Conservation (phyloP, 2,113 vertebrate genomes). For the Uria aalge region DNA sequence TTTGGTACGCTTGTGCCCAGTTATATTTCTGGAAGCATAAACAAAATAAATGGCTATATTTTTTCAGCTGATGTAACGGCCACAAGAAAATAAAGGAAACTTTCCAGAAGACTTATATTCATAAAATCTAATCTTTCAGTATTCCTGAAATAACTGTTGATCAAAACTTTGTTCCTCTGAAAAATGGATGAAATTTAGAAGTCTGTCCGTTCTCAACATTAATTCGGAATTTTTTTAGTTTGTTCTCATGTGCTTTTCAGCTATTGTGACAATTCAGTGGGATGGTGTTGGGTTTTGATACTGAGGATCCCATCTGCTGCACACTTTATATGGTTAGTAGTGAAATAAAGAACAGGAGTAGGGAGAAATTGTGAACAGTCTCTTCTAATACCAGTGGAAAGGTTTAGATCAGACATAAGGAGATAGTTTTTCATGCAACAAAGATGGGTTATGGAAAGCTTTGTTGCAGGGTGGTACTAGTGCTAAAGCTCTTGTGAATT, state of each 20-base stretch:
- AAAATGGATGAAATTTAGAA: not conserved
- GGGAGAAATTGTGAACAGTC: not conserved
- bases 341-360: not conserved
- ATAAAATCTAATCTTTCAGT: not conserved
- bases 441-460: not conserved
- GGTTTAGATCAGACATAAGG: not conserved
- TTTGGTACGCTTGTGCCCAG: not conserved
- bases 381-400: not conserved
- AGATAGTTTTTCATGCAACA: not conserved
- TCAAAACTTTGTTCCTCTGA: not conserved
- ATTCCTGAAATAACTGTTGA: not conserved
- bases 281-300: not conserved
- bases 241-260: not conserved
- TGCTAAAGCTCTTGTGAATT: not conserved
- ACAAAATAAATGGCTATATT: not conserved
- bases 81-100: not conserved
- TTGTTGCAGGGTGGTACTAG: not conserved
- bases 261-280: not conserved
- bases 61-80: not conserved
- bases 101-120: not conserved
- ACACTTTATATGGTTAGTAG: not conserved
- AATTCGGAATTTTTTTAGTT: not conserved
- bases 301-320: not conserved
- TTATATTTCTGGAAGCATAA: not conserved
- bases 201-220: not conserved